Conservation (phyloP, 2,888 invertebrate genomes). For the Coelinius sp. region DNA sequence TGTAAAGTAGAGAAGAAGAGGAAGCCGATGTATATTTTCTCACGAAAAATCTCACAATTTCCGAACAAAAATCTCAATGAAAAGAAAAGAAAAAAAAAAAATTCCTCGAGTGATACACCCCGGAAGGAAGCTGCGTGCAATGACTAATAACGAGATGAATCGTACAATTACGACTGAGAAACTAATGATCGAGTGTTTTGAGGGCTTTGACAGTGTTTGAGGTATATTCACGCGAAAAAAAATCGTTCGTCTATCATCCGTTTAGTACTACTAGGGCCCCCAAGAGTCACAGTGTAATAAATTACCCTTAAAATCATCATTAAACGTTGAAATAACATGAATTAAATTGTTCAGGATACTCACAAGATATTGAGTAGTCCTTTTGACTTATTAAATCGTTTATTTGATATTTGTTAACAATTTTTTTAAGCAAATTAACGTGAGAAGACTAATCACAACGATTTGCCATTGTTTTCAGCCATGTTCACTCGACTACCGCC, state of each 20-base stretch:
- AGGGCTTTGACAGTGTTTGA: not conserved
- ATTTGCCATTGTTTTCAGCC: constrained; percentile 64
- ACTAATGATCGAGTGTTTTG: not conserved
- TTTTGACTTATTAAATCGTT: constrained; percentile 45
- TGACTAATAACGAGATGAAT: not conserved
- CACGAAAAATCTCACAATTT: not conserved
- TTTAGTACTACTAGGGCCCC: not conserved
- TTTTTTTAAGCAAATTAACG: constrained; percentile 39
- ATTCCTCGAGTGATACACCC: not conserved
- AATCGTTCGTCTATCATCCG: constrained; percentile 10
- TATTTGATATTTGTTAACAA: constrained; percentile 61
- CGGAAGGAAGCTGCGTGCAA: not conserved
- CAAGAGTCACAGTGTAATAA: not conserved
- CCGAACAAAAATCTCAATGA: not conserved
- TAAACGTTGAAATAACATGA: not conserved
- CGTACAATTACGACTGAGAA: not conserved
- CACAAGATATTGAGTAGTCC: constrained; percentile 37
- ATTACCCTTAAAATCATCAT: not conserved
- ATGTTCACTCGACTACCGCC: constrained; percentile 61
- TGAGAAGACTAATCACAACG: constrained; percentile 50
- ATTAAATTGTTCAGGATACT: constrained; percentile 28
- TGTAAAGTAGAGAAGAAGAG: not conserved
- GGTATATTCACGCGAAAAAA: constrained; percentile 5
- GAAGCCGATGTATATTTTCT: not conserved
- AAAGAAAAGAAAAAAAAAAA: not conserved